Percentiles rank a stretch among this genome's conserved stretches.
phyloP scores from a whole-genome alignment of 92 coral and sea anemone genomes.

The Phenganax subtilis region DNA sequence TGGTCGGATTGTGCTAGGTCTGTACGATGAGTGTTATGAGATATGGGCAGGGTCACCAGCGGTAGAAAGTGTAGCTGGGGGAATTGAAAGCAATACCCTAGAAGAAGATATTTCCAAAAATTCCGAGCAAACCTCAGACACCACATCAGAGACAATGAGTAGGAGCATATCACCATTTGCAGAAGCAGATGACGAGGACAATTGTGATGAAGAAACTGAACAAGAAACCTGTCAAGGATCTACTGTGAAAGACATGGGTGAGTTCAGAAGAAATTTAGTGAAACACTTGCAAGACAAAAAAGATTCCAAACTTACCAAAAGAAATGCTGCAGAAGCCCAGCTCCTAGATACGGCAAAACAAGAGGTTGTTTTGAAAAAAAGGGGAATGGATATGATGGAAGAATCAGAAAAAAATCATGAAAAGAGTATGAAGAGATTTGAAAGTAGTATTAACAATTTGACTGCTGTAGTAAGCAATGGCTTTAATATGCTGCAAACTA shows the following conservation, averaged over 20 bases:
- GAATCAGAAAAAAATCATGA: conserved; percentile 7
- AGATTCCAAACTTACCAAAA: neutral
- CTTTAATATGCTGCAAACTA: conserved; percentile 1
- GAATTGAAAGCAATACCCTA: neutral
- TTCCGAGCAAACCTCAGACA: neutral
- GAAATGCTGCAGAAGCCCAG: neutral
- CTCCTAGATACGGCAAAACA: neutral
- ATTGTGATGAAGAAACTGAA: conserved; percentile 33
- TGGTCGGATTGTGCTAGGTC: neutral
- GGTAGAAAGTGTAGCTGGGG: neutral
- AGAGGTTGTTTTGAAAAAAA: conserved; percentile 15
- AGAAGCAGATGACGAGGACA: neutral
- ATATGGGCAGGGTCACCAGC: neutral
- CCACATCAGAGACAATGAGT: too few species aligned
- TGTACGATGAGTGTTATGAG: neutral
- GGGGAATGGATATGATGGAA: neutral
- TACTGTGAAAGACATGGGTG: neutral
- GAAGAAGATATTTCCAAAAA: neutral
- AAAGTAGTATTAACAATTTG: neutral
- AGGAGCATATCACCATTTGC: neutral
- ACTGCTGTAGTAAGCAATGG: conserved; percentile 46
- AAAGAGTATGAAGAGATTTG: conserved; percentile 1
- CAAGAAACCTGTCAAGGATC: neutral
- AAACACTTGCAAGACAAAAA: neutral
- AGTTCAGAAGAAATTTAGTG: neutral